Conservation (phyloP, 2,113 vertebrate species). For the Xiphorhynchus elegans region DNA sequence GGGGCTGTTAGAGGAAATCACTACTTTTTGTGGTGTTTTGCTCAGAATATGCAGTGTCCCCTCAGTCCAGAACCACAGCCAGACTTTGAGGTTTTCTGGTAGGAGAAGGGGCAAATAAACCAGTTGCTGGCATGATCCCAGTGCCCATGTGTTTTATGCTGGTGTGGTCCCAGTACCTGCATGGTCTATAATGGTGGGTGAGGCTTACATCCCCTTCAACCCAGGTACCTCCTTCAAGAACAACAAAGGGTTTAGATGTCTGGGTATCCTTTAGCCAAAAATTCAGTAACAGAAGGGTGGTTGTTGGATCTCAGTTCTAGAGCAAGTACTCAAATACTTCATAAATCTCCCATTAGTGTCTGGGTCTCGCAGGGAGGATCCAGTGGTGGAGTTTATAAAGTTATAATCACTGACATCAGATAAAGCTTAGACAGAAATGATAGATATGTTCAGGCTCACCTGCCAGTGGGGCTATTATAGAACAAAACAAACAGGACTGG, state of each 20-base stretch:
- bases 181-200: not conserved
- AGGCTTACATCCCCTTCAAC: not conserved
- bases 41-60: not conserved
- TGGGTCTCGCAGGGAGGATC: slow-evolving; percentile 19
- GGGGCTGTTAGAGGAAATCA: not conserved
- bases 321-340: not conserved
- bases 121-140: not conserved
- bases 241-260: not conserved
- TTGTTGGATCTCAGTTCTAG: not conserved
- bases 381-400: slow-evolving; percentile 12
- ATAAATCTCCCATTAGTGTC: slow-evolving; percentile 48
- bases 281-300: not conserved
- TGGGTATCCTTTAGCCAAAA: not conserved
- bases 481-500: not conserved
- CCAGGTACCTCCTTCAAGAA: not conserved
- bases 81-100: not conserved
- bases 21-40: not conserved
- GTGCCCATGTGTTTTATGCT: fast-evolving
- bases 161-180: not conserved
- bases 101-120: not conserved
- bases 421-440: not conserved
- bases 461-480: not conserved
- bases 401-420: slow-evolving; percentile 14
- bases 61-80: not conserved
- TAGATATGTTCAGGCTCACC: not conserved